Conservation (phyloP, 2,113 vertebrate species). For the Ptilorrhoa leucosticta region DNA sequence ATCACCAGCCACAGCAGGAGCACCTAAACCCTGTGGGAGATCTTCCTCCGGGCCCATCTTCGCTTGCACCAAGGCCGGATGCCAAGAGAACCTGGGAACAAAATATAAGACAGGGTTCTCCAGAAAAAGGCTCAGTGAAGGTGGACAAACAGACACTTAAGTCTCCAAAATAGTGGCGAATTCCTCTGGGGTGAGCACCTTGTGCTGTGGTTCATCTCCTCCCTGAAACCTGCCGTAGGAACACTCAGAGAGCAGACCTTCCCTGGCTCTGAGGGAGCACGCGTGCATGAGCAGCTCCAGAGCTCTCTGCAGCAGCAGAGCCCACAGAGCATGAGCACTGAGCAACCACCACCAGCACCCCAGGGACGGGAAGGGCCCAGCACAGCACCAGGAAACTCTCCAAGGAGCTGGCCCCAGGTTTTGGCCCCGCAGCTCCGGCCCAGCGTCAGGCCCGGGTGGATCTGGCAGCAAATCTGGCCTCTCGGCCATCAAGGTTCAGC, state of each 20-base stretch:
- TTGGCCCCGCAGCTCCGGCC: not conserved
- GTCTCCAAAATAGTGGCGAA: not conserved
- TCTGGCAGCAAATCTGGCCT: not conserved
- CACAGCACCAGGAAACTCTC: not conserved
- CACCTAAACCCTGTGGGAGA: not conserved
- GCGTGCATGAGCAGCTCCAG: fast-evolving
- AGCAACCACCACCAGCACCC: not conserved
- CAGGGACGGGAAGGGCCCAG: not conserved
- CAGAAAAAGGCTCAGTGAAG: not conserved
- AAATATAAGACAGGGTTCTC: not conserved
- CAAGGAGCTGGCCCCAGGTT: not conserved
- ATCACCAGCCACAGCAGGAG: not conserved
- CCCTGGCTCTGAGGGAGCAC: not conserved
- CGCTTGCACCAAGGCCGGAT: not conserved
- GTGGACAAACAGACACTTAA: not conserved
- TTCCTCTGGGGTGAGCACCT: not conserved
- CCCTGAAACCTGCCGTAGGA: not conserved
- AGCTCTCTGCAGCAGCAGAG: not conserved
- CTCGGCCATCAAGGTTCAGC: not conserved
- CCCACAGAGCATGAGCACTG: not conserved
- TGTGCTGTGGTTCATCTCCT: not conserved
- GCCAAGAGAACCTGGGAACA: not conserved
- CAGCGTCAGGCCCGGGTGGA: not conserved
- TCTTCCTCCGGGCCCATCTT: not conserved
- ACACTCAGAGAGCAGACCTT: not conserved